Base-by-base conservation (phyloP, 2,797 vertebrate genomes). In the Acanthurus tractus region DNA sequence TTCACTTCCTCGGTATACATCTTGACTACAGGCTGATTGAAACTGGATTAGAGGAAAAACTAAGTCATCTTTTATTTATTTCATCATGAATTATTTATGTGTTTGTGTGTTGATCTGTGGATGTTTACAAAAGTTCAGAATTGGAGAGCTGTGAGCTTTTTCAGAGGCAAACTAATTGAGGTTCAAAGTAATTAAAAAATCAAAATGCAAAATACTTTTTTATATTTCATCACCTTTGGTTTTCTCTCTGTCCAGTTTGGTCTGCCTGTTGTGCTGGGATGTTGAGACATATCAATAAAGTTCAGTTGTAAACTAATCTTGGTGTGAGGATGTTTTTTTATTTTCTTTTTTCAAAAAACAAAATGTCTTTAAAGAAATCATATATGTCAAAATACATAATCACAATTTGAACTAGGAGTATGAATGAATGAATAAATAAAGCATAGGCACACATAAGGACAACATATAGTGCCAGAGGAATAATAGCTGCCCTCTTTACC, bases 1-100 rank as follows among this genome's bases (percentile, higher is more conserved):
- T 56, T 53, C 13, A 85, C 52, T 52, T 81, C 69, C 67, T 82
- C 59, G 69, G 44, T 61, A 36, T 20, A 29, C 58, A 68, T 69
- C 75, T 63, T 36, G 46, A 50, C n/a, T 57, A 81, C 72, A 84
- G 81, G 77, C 74, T 58, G 56, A 76, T 63, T n/a, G 17, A 72
- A 87, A 88, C 89, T 90, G 86, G 85, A 88, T 70, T 42, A 79
- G 79, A 82, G 63, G 78, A 88, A 90, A 34, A 89, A 86, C 71
- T 50, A 73, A 84, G 57, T 74, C 80, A 88, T 88, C 81, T 71
- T 80, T 86, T 92, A 94, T 93, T 93, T 94, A 94, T 94, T 94
- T 89, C 87, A 92, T 93, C 71, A 62, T 36, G 12, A 64, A 68
- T 74, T 92, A 81, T 91, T 90, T 90, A 89, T 87, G 74, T 73